Base-by-base conservation (phyloP, 1,140 invertebrate species). In the Drosophila ficusphila region DNA sequence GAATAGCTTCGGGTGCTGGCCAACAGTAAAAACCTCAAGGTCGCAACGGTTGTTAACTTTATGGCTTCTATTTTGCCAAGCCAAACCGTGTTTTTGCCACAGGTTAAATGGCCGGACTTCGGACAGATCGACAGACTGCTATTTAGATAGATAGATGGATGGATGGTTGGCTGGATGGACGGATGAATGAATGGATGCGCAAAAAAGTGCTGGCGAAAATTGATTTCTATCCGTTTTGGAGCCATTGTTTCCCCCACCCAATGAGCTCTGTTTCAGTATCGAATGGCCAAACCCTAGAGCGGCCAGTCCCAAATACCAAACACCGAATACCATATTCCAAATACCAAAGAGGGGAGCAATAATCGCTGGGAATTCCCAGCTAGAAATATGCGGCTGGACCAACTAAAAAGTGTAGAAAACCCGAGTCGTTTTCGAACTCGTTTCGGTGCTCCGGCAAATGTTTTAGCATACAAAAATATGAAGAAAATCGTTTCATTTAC, bases 41-140 rank as follows among this genome's bases (percentile, higher is more conserved):
- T 65, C 82, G 77, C 68, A 61, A 81, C 81, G 81, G 82, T 88
- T 88, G 81, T 86, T 86, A 88, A 70, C 58, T 86, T 86, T 68
- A 86, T 86, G 58, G 62, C 76, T 82, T 82, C 58, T 77, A 88
- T 88, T 86, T 81, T 48, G 76, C 57, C 47, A 57, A 54, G 31
- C 34, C 47, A 57, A 54, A 25, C 34, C 71, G 56, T 60, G 53
- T 56, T 48, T 60, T 61, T 25, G 64, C 39, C 52, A 42, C 69
- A 74, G 58, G 44, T 56, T 62, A 71, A 54, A 48, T 71, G 62
- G 61, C 23, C 31, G 47, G 29, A 5, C 39, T 6, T 5, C 19
- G 41, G 19, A 42, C 56, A 33, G 53, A 23, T 46, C 18, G 68
- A 52, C 23, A 7, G 39, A 47, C 36, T 12, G 38, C n/a, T n/a